These are phyloP conservation scores for Toxostoma redivivum DNA, from an alignment of 2,113 vertebrate species.

Conservation along the genomic window DNA sequence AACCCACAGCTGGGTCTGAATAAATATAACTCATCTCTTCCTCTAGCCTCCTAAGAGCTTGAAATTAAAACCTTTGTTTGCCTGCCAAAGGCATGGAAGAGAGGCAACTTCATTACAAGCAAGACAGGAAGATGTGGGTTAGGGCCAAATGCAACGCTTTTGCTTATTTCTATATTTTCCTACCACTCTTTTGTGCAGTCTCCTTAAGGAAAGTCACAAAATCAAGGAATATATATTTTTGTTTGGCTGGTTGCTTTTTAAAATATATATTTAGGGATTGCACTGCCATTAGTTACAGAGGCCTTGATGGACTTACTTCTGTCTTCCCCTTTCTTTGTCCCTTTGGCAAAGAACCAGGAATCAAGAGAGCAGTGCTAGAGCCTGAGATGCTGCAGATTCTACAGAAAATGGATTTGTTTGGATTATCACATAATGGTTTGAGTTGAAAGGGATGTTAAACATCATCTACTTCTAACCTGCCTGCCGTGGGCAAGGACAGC, in stretches of 20 bases:
- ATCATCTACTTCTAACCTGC: neutral
- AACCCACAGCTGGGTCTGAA: neutral
- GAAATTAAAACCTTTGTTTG: neutral
- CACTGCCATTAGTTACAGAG: neutral
- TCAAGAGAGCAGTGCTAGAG: neutral
- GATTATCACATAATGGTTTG: neutral
- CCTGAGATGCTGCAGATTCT: neutral
- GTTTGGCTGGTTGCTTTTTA: neutral
- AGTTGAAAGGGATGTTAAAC: neutral
- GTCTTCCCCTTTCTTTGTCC: neutral
- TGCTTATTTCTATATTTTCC: neutral
- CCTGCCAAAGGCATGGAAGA: neutral
- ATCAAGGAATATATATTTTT: fast-evolving
- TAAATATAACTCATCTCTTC: neutral
- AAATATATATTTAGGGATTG: neutral
- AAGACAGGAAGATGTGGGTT: neutral
- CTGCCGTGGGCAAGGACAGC: fast-evolving
- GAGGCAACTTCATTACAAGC: neutral
- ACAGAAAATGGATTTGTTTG: neutral
- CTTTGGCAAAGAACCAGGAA: neutral
- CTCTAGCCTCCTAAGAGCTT: neutral
- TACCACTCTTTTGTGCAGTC: neutral
- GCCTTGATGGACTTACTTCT: neutral
- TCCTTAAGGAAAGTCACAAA: neutral
- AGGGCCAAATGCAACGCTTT: neutral